phyloP scores from a whole-genome alignment of 92 coral and sea anemone genomes.

The Zoanthus solanderi region DNA sequence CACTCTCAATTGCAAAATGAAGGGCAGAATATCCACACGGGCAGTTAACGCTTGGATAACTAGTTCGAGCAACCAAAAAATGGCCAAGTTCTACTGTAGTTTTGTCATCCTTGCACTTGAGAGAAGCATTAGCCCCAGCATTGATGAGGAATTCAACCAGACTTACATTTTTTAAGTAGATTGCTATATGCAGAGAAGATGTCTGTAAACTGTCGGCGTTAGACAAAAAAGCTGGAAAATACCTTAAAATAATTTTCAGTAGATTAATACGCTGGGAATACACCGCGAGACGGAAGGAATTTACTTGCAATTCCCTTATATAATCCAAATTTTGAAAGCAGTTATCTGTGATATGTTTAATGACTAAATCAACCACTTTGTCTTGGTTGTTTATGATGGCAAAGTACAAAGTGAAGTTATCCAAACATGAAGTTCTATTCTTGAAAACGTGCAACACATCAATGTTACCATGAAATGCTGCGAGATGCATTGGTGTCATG shows the following conservation, averaged over 20 bases:
- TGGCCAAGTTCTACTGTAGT: neutral
- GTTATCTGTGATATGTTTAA: neutral
- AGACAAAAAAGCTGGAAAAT: neutral
- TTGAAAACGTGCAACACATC: neutral
- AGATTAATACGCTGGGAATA: neutral
- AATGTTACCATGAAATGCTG: neutral
- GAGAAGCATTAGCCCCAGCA: neutral
- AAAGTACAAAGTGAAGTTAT: neutral
- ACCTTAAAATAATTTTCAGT: neutral
- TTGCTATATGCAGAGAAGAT: neutral
- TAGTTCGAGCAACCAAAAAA: neutral
- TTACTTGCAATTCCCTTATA: neutral
- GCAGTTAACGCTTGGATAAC: constrained; percentile 36
- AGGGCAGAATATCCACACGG: constrained; percentile 67
- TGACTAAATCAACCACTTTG: neutral
- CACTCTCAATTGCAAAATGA: constrained; percentile 68
- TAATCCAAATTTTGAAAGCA: neutral
- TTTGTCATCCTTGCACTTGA: neutral
- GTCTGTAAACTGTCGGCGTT: neutral
- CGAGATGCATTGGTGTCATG: constrained; percentile 42
- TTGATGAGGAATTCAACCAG: neutral
- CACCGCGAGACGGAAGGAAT: neutral
- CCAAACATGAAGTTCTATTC: neutral
- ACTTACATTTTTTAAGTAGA: neutral
- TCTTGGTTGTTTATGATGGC: neutral